A percentile compares a stretch with the other conserved stretches of the same genome.
These are phyloP conservation scores for Mormyrops boulengeri DNA, from an alignment of 2,797 vertebrate genomes.

Conservation along the genomic window DNA sequence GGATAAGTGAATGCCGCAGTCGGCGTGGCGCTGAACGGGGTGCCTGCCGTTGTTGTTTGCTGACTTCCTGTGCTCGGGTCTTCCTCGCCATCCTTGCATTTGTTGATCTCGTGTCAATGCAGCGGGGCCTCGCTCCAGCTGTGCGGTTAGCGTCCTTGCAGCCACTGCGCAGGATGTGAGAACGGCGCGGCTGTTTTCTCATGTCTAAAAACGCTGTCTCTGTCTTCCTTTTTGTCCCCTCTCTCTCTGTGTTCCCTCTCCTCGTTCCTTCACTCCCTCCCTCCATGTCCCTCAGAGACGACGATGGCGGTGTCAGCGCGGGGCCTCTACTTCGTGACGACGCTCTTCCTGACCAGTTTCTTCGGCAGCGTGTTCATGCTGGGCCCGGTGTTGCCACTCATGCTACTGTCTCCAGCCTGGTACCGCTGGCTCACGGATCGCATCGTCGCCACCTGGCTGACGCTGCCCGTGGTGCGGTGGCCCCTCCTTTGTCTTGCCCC, in stretches of 20 bases:
- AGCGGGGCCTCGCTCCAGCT: neutral
- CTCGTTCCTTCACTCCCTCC: neutral
- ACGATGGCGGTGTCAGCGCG: slow-evolving; percentile 76
- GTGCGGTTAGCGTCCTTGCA: neutral
- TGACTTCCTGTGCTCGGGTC: neutral
- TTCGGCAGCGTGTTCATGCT: slow-evolving; percentile 96
- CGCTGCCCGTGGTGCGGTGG: slow-evolving; percentile 84
- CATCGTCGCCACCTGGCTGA: slow-evolving; percentile 91
- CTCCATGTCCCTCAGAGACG: slow-evolving; percentile 26
- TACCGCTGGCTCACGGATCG: slow-evolving; percentile 93
- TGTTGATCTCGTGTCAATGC: neutral
- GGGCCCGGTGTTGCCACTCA: slow-evolving; percentile 82
- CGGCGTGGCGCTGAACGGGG: neutral
- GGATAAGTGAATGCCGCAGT: neutral
- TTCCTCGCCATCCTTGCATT: neutral
- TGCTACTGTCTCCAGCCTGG: slow-evolving; percentile 84
- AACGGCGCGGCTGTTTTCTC: neutral
- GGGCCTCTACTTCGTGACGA: slow-evolving; percentile 83
- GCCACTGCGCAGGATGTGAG: neutral
- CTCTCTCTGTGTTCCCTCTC: neutral
- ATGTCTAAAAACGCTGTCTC: neutral
- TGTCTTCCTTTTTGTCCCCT: neutral
- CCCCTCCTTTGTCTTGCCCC: neutral
- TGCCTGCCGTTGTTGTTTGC: neutral
- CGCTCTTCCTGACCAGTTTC: slow-evolving; percentile 85